Evolutionary conservation across 2,888 invertebrate species (phyloP), one percentile per base, ranked within the genome.

Genomic region (Idaea aversata): DNA sequence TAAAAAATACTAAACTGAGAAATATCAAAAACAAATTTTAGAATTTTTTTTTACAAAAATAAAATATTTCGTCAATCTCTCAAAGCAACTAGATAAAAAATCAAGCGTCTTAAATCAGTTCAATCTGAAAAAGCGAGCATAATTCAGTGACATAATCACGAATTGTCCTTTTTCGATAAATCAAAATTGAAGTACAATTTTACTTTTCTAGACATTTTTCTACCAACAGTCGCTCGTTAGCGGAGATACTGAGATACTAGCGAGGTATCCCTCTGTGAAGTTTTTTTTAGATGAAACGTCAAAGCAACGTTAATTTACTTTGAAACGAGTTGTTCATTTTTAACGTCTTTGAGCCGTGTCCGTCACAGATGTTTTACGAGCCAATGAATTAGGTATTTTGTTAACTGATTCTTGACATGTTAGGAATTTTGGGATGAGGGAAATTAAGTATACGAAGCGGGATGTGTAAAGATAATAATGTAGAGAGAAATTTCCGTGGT

Each of bases 271-370:
- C 47, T 47, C 47, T 47, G 47, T 47, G 47, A 64, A 61, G 63
- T 38, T 68, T 65, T 65, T 67, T 65, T 57, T 61, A 64, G 64
- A 47, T n/a, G 57, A 63, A 63, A 63, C 57, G 62, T 63, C 59
- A 57, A 57, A 64, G 57, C 65, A 25, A 65, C 59, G 59, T 61
- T 62, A 62, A 63, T 67, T 65, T 67, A 61, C 67, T 65, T 65
- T 67, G 65, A 65, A 68, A 63, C 57, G 57, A 58, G 65, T 60
- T 57, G 62, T 60, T 59, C 63, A 63, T 63, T 63, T 62, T 65
- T 57, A 63, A 59, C 63, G 62, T 35, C 15, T n/a, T 25, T 59
- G 34, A 59, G 34, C 34, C 34, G 34, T 59, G 59, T 59, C 59
- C 25, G 16, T 25, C 59, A 13, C 59, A 59, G 59, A 59, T 59